These are phyloP conservation scores for Morone chrysops DNA, from an alignment of 2,113 vertebrate species.

Conservation along the genomic window DNA sequence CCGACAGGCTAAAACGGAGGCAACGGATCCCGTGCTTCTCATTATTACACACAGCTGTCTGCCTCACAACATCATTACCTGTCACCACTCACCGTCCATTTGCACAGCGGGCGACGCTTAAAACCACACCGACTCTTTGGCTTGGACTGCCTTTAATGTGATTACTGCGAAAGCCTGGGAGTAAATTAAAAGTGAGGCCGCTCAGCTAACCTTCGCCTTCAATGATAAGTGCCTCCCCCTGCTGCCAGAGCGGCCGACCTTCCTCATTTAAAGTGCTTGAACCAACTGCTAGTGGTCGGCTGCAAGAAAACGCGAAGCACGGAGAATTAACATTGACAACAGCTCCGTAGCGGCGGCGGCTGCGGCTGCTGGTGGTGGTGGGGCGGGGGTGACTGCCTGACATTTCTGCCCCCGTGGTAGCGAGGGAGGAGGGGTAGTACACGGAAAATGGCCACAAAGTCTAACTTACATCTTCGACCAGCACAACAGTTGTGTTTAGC, in stretches of 20 bases:
- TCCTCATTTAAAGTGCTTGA: not conserved
- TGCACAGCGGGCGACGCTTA: slow-evolving; percentile 25
- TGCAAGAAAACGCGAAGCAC: not conserved
- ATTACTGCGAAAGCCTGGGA: slow-evolving; percentile 5
- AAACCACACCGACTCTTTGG: slow-evolving; percentile 7
- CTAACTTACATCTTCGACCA: not conserved
- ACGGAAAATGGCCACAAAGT: not conserved
- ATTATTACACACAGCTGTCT: slow-evolving; percentile 36
- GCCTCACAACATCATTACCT: slow-evolving; percentile 31
- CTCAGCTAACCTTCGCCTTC: not conserved
- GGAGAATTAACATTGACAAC: not conserved
- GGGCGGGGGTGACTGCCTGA: too few relatives aligned
- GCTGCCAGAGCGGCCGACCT: not conserved
- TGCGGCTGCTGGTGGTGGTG: too few relatives aligned
- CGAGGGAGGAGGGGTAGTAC: not conserved
- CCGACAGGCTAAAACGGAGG: not conserved
- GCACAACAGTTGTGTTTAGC: not conserved
- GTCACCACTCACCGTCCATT: slow-evolving; percentile 18
- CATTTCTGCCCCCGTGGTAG: too few relatives aligned
- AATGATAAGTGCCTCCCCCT: not conserved
- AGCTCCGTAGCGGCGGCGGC: too few relatives aligned
- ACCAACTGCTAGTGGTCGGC: not conserved
- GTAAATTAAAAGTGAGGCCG: slow-evolving; percentile 12
- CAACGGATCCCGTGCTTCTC: slow-evolving; percentile 46
- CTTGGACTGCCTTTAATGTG: slow-evolving; percentile 23